Percentiles rank a stretch among this genome's conserved stretches.
Conservation (phyloP, 2,888 invertebrate genomes). For the Aleiodes testaceus region DNA sequence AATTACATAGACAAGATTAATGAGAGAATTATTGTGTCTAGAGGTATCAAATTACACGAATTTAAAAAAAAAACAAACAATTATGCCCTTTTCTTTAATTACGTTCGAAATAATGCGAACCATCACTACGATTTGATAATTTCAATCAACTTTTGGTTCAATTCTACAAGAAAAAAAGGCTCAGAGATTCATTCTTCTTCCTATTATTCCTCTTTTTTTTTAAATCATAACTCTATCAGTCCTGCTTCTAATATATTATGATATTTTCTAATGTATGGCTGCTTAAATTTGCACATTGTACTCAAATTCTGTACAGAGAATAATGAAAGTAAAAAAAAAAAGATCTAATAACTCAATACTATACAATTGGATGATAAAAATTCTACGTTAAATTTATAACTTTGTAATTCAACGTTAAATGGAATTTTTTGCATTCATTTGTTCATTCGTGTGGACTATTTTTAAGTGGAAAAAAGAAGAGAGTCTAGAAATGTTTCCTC, state of each 20-base stretch:
- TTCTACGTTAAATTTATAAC: slow-evolving; percentile 18
- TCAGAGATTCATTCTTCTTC: slow-evolving; percentile 15
- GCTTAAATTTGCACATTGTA: slow-evolving; percentile 55
- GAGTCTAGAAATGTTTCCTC: neutral
- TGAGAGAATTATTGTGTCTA: slow-evolving; percentile 23
- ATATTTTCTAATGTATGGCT: slow-evolving; percentile 54
- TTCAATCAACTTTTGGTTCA: slow-evolving; percentile 28
- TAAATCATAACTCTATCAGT: slow-evolving; percentile 51
- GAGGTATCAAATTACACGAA: slow-evolving; percentile 20
- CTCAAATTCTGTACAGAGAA: slow-evolving; percentile 52
- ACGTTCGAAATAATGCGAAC: slow-evolving; percentile 12
- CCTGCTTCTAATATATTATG: slow-evolving; percentile 55
- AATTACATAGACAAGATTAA: slow-evolving; percentile 27
- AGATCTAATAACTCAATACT: slow-evolving; percentile 29
- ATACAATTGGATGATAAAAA: slow-evolving; percentile 32
- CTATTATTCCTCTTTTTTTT: no score
- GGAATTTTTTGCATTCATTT: neutral
- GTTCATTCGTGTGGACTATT: neutral
- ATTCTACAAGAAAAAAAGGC: slow-evolving; percentile 9
- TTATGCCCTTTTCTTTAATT: slow-evolving; percentile 11
- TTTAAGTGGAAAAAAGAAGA: neutral
- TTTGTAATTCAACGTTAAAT: neutral
- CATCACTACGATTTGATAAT: slow-evolving; percentile 28
- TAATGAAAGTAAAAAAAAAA: slow-evolving; percentile 42
- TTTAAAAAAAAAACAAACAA: neutral